These are phyloP conservation scores for Chymomyza procnemis DNA, from an alignment of 2,888 invertebrate species.

Conservation along the genomic window DNA sequence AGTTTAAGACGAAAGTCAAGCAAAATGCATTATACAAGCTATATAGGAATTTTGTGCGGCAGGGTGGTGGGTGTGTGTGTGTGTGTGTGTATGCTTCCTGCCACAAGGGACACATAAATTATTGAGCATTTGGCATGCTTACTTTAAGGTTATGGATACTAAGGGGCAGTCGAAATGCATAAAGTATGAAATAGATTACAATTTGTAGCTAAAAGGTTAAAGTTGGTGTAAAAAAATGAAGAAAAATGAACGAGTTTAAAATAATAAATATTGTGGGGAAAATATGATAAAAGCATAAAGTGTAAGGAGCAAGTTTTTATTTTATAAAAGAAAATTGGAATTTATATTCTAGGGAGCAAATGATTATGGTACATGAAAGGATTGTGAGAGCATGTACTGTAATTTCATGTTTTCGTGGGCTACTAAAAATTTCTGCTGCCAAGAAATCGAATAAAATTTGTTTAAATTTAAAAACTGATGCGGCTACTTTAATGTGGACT, in stretches of 20 bases:
- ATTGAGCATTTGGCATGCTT: not conserved
- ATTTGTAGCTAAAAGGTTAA: not conserved
- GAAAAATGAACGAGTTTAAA: not conserved
- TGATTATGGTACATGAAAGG: too few relatives aligned
- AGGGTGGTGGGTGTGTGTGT: not conserved
- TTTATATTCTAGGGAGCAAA: too few relatives aligned
- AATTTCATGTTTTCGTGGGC: too few relatives aligned
- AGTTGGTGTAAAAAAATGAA: not conserved
- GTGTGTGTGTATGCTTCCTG: not conserved
- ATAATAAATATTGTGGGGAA: not conserved
- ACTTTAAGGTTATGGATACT: not conserved
- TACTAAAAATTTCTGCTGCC: too few relatives aligned
- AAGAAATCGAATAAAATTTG: too few relatives aligned
- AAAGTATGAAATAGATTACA: not conserved
- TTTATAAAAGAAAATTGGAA: too few relatives aligned
- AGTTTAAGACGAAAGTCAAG: slow-evolving; percentile 30
- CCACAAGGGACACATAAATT: not conserved
- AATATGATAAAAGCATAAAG: not conserved
- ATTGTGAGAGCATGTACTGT: too few relatives aligned
- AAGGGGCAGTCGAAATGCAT: not conserved
- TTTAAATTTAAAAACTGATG: too few relatives aligned
- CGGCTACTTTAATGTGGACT: too few relatives aligned
- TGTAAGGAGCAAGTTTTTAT: not conserved
- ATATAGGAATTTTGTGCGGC: not conserved
- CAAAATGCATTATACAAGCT: not conserved